Conservation (phyloP, 2,888 invertebrate genomes). For the Gisinianus flammeolus region DNA sequence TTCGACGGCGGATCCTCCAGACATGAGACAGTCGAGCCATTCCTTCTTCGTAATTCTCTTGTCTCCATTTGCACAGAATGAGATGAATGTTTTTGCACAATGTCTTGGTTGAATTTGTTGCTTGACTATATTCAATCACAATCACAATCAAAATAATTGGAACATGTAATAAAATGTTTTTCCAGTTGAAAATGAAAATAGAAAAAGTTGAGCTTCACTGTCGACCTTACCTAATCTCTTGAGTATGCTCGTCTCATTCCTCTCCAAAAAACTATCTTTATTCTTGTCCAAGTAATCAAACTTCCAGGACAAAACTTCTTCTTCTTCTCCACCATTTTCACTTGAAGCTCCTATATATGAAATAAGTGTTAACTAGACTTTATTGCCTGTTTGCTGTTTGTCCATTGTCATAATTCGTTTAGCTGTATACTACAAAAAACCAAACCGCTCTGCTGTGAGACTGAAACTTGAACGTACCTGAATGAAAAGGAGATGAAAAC, state of each 20-base stretch:
- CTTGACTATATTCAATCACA: too few relatives aligned
- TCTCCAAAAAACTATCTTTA: slow-evolving; percentile 76
- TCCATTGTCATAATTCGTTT: too few relatives aligned
- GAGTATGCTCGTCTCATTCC: slow-evolving; percentile 81
- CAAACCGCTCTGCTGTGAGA: too few relatives aligned
- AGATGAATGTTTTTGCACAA: slow-evolving; percentile 87
- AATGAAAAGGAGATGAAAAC: too few relatives aligned
- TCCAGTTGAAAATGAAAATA: too few relatives aligned
- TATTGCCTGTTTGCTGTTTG: not conserved
- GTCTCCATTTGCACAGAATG: slow-evolving; percentile 86
- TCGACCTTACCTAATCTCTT: slow-evolving; percentile 78
- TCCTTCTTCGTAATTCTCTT: slow-evolving; percentile 78
- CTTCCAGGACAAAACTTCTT: slow-evolving; percentile 73
- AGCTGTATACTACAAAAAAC: too few relatives aligned
- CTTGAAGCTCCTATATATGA: not conserved
- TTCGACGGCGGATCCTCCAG: slow-evolving; percentile 67
- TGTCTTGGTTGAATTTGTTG: slow-evolving; percentile 87
- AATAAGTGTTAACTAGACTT: not conserved
- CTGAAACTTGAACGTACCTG: too few relatives aligned
- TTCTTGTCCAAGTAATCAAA: slow-evolving; percentile 83
- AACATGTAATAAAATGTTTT: too few relatives aligned
- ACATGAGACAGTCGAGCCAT: slow-evolving; percentile 86
- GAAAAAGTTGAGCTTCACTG: too few relatives aligned
- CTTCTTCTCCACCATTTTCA: slow-evolving; percentile 45
- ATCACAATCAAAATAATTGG: too few relatives aligned